Evolutionary conservation across 2,888 invertebrate genomes (phyloP), one percentile per base, ranked within the genome.

Genomic region (Pandemis corylana): DNA sequence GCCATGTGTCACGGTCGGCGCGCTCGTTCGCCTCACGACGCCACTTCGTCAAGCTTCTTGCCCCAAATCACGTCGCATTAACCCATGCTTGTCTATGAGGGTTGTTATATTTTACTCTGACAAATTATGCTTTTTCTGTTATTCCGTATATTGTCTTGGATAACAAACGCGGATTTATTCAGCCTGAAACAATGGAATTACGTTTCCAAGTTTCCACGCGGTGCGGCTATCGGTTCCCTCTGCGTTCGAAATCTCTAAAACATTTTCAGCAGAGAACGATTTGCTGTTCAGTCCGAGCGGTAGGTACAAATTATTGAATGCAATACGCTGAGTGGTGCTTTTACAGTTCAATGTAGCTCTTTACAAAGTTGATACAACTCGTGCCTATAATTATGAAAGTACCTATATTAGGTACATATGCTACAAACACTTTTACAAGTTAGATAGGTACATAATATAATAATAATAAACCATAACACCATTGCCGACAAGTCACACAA

Each of bases 1-100:
- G 86, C 87, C 88, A 88, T 87, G 84, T 87, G 89, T 90, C 89
- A 87, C 86, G 82, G 80, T 78, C 78, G 80, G 80, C 80, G 80
- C 77, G 79, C 81, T 80, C 83, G 76, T 76, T 81, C 80, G 78
- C 78, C 78, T 82, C 84, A 82, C 77, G 83, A 81, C 80, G 81
- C 74, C 85, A 85, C 86, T 88, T 81, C 84, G 85, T 87, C 88
- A 89, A 78, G 84, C 84, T 85, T 81, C 84, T 85, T 83, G 81
- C 81, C 81, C 82, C 80, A 87, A 89, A 89, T 88, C 80, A 83
- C 80, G 80, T 81, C 87, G 79, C 87, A 85, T 89, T 89, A 87
- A 83, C 87, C 83, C 84, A 78, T 78, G 77, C 83, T 83, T 84
- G 81, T 82, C 83, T 84, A 82, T 80, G 80, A 78, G 72, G 20